Percentiles rank a stretch among this genome's conserved stretches.
phyloP scores from a whole-genome alignment of 2,888 invertebrate species.

The Anthophora plumipes region DNA sequence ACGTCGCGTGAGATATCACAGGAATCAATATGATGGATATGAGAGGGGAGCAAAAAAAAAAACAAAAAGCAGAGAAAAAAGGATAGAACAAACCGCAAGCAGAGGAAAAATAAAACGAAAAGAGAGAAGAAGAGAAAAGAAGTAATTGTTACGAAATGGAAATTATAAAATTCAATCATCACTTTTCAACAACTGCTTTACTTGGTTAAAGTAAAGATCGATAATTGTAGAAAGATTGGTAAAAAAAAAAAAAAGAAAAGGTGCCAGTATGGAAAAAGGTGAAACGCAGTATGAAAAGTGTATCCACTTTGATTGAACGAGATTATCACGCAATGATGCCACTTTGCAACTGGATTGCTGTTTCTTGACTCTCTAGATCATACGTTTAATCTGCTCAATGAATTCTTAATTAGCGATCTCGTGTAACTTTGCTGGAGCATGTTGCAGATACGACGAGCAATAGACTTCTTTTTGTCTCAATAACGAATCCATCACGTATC shows the following conservation, averaged over 20 bases:
- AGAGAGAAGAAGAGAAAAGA: no score
- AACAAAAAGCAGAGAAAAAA: not conserved
- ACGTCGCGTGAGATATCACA: slow-evolving; percentile 35
- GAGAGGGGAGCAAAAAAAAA: not conserved
- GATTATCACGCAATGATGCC: not conserved
- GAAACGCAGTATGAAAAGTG: not conserved
- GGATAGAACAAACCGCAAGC: no score
- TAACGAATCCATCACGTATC: not conserved
- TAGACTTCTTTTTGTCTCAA: not conserved
- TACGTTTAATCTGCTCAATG: slow-evolving; percentile 2
- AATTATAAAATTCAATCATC: not conserved
- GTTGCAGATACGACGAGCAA: not conserved
- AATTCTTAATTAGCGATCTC: slow-evolving; percentile 10
- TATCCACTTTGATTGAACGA: not conserved
- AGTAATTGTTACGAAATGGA: not conserved
- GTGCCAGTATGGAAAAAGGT: not conserved
- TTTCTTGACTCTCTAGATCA: not conserved
- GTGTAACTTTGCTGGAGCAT: slow-evolving; percentile 2
- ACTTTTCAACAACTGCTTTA: not conserved
- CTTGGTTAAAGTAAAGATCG: no score
- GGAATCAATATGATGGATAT: slow-evolving; percentile 6
- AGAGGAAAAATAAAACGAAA: no score
- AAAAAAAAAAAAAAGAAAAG: not conserved
- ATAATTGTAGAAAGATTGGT: no score
- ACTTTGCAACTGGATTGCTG: not conserved